A percentile compares a stretch with the other conserved stretches of the same genome.
These are phyloP conservation scores for Phaetusa simplex DNA, from an alignment of 2,113 vertebrate species.

Conservation along the genomic window DNA sequence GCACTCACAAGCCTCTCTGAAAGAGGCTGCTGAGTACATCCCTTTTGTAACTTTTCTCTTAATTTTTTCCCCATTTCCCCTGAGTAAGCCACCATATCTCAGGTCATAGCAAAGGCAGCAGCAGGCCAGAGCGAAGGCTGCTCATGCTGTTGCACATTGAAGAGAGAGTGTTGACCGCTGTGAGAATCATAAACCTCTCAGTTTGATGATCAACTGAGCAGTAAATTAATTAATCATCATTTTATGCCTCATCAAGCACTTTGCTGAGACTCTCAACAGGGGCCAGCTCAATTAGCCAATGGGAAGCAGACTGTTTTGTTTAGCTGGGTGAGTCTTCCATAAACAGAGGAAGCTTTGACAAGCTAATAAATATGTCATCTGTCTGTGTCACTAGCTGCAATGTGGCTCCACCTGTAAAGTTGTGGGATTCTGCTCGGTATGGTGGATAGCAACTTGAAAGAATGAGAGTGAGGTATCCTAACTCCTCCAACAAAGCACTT, in stretches of 20 bases:
- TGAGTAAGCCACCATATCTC: constrained; percentile 66
- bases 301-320: constrained; percentile 91
- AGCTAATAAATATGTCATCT: constrained; percentile 97
- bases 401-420: constrained; percentile 83
- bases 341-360: constrained; percentile 88
- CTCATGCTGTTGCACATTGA: constrained; percentile 71
- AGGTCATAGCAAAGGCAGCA: constrained; percentile 90
- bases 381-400: constrained; percentile 87
- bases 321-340: constrained; percentile 86
- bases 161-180: constrained; percentile 87
- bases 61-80: background rate
- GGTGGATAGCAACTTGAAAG: constrained; percentile 72
- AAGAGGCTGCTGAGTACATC: background rate
- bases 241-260: constrained; percentile 99
- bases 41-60: constrained; percentile 33
- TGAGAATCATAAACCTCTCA: constrained; percentile 94
- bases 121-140: constrained; percentile 69
- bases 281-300: constrained; percentile 88
- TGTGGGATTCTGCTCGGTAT: constrained; percentile 74
- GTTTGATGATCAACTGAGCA: constrained; percentile 98
- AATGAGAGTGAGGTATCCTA: background rate
- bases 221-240: constrained; percentile 99
- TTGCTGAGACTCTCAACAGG: constrained; percentile 86
- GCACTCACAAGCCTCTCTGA: background rate
- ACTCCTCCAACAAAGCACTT: constrained; percentile 25